These are phyloP conservation scores for Ceratitis capitata DNA, from an alignment of 1,140 invertebrate species.

Conservation along the genomic window DNA sequence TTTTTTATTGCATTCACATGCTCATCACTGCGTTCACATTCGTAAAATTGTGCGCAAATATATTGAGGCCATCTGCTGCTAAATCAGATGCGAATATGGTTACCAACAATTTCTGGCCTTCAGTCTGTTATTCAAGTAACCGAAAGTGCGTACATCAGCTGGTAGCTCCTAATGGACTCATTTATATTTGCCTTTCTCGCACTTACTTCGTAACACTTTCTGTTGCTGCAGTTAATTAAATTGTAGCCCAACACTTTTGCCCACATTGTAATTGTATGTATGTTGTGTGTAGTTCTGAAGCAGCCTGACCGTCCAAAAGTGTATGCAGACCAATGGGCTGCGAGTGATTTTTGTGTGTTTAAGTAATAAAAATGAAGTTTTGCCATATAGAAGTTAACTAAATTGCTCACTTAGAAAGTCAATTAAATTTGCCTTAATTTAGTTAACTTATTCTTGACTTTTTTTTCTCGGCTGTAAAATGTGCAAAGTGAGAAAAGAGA, in stretches of 20 bases:
- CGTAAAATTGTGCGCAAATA: not conserved
- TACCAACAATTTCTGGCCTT: not conserved
- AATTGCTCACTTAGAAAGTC: not conserved
- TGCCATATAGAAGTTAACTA: not conserved
- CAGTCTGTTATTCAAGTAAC: not conserved
- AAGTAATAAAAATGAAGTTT: not conserved
- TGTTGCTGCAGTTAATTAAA: slow-evolving; percentile 17
- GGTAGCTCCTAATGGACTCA: not conserved
- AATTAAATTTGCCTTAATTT: not conserved
- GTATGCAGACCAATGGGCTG: not conserved
- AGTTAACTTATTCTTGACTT: not conserved
- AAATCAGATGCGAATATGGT: not conserved
- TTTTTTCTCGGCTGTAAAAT: not conserved
- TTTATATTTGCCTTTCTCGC: slow-evolving; percentile 23
- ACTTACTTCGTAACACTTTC: no score
- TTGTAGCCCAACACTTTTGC: not conserved
- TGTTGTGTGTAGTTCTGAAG: no score
- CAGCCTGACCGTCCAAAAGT: not conserved
- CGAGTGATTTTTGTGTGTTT: not conserved
- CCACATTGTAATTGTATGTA: no score
- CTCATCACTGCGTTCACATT: not conserved
- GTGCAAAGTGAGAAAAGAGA: no score
- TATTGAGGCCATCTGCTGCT: not conserved
- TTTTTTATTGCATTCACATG: not conserved
- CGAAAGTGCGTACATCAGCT: slow-evolving; percentile 10